Conservation (phyloP, 2,797 vertebrate species). For the Cercopithecus diana region DNA sequence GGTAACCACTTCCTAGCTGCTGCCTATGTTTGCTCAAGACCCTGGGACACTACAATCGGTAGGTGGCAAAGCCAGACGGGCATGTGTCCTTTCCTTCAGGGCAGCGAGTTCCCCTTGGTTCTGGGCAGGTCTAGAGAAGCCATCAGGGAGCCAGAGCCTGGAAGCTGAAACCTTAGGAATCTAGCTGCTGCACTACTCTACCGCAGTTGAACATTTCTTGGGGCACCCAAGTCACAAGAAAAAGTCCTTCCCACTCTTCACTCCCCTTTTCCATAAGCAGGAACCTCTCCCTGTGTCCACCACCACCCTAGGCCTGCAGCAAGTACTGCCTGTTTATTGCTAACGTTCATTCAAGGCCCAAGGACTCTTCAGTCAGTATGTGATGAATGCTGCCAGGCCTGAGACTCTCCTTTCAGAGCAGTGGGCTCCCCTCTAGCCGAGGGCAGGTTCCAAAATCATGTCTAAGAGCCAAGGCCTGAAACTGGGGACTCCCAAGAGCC, state of each 20-base stretch:
- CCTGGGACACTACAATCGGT: not conserved
- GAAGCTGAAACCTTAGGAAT: not conserved
- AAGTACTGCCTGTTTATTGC: not conserved
- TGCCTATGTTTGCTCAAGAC: not conserved
- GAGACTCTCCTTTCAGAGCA: not conserved
- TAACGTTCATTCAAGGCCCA: not conserved
- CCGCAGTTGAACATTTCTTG: not conserved
- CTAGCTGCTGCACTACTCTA: not conserved
- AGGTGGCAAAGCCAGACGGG: not conserved
- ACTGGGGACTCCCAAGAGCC: not conserved
- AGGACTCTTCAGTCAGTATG: not conserved
- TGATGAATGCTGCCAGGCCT: not conserved
- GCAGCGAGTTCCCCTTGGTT: not conserved
- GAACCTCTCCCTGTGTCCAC: not conserved
- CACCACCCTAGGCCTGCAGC: too few relatives aligned
- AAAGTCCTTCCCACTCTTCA: not conserved
- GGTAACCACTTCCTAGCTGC: not conserved
- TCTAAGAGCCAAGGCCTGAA: not conserved
- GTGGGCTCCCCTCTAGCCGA: not conserved
- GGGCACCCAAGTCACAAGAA: not conserved
- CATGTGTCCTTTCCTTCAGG: not conserved
- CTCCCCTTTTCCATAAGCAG: not conserved
- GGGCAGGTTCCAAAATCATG: not conserved
- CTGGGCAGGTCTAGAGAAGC: not conserved
- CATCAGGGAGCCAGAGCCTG: not conserved